Conservation (phyloP, 2,888 invertebrate genomes). For the Dryomyza anilis region DNA sequence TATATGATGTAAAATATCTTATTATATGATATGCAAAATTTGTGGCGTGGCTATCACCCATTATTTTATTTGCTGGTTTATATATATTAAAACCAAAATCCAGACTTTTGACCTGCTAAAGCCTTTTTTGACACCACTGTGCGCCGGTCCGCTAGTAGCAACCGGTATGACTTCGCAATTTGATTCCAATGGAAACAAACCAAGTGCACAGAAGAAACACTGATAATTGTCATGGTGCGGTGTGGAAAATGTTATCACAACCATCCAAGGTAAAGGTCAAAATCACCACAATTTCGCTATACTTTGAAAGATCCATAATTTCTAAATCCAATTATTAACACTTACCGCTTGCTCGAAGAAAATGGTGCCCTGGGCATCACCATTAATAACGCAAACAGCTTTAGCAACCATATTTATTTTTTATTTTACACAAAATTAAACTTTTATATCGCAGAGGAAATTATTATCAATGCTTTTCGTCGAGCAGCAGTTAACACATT, state of each 20-base stretch:
- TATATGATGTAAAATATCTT: too few relatives aligned
- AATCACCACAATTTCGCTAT: constrained; percentile 1
- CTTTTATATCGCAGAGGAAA: background rate
- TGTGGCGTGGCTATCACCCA: too few relatives aligned
- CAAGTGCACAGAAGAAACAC: too few relatives aligned
- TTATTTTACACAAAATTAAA: background rate
- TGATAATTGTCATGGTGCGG: background rate
- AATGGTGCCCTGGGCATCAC: constrained; percentile 83
- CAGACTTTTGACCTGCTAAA: too few relatives aligned
- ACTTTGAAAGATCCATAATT: background rate
- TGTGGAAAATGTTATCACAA: background rate
- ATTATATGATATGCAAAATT: too few relatives aligned
- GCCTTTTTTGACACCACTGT: too few relatives aligned
- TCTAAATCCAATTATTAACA: constrained; percentile 10
- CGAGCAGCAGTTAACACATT: too few relatives aligned
- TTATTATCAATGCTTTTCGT: background rate
- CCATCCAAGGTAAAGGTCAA: background rate
- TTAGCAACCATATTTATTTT: constrained; percentile 66
- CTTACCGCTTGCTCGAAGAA: constrained; percentile 78
- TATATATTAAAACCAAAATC: too few relatives aligned
- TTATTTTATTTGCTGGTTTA: too few relatives aligned
- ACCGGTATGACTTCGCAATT: too few relatives aligned
- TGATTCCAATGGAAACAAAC: too few relatives aligned
- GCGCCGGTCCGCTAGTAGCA: too few relatives aligned
- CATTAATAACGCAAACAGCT: constrained; percentile 87